Evolutionary conservation across 2,888 invertebrate genomes (phyloP).

Genomic region (Amaurobius ferox): DNA sequence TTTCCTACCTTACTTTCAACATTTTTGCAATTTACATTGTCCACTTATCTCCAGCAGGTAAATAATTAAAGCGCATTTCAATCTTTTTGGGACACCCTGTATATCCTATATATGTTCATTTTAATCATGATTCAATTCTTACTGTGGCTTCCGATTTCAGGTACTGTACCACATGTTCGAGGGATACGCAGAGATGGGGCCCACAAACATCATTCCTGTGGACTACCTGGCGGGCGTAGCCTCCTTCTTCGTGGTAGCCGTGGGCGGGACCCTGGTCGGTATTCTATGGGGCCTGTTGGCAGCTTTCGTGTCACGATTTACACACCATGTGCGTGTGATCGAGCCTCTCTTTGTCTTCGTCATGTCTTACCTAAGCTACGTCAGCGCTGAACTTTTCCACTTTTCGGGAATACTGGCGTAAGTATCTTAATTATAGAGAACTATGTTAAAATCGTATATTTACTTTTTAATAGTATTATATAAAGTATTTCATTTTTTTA

Average conservation of each 20-base stretch:
- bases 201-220: slow-evolving; percentile 83
- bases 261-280: slow-evolving; percentile 94
- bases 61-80: too few species aligned
- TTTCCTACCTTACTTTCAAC: too few species aligned
- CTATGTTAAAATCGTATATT: too few species aligned
- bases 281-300: slow-evolving; percentile 95
- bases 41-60: too few species aligned
- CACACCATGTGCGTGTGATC: slow-evolving; percentile 95
- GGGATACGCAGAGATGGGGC: slow-evolving; percentile 92
- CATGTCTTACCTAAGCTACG: slow-evolving; percentile 97
- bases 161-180: slow-evolving; percentile 98
- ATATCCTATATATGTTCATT: too few species aligned
- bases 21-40: too few species aligned
- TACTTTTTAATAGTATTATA: too few species aligned
- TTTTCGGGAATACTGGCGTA: slow-evolving; percentile 98
- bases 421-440: slow-evolving; percentile 80
- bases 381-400: slow-evolving; percentile 98
- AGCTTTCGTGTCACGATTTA: slow-evolving; percentile 95
- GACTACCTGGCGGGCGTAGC: slow-evolving; percentile 91
- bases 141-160: slow-evolving; percentile 77
- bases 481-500: too few species aligned
- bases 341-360: slow-evolving; percentile 99
- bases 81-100: too few species aligned
- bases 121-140: too few species aligned
- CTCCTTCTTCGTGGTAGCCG: slow-evolving; percentile 93